phyloP scores from a whole-genome alignment of 2,888 invertebrate species.

The Pollenia griseotomentosa region DNA sequence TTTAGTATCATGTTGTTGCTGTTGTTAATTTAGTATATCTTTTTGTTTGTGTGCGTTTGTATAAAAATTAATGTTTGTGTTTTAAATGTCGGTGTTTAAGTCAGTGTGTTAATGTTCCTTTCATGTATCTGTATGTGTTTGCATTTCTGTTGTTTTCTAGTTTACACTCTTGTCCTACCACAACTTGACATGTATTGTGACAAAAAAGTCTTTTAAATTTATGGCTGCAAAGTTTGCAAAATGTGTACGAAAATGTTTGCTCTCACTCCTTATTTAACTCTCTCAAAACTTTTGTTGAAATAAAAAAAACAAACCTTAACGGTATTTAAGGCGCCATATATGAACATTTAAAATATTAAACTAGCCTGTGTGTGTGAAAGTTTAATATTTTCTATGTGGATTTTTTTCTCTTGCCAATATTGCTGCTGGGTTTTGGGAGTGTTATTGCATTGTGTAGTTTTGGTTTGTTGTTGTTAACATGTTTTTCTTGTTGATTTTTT shows the following conservation, averaged over 20 bases:
- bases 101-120: conserved; percentile 39
- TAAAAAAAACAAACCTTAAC: conserved; percentile 21
- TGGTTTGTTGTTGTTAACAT: conserved; percentile 7
- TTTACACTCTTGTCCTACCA: conserved; percentile 76
- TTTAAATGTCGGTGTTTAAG: conserved; percentile 26
- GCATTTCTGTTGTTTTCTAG: conserved; percentile 39
- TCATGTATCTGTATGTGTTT: background rate
- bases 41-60: background rate
- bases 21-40: conserved; percentile 23
- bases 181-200: conserved; percentile 73
- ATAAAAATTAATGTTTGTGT: background rate
- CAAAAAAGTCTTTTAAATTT: conserved; percentile 55
- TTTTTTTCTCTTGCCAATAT: background rate
- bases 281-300: background rate
- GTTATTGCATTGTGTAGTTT: conserved; percentile 28
- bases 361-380: background rate
- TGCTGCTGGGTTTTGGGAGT: background rate
- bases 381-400: no score
- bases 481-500: conserved; percentile 13
- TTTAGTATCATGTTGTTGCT: conserved; percentile 29
- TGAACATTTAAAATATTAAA: background rate
- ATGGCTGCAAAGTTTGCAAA: conserved; percentile 11
- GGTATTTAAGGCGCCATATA: background rate
- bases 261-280: background rate
- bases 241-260: background rate